These are phyloP conservation scores for Heterohyrax brucei DNA, from an alignment of 2,797 vertebrate genomes.

Conservation along the genomic window DNA sequence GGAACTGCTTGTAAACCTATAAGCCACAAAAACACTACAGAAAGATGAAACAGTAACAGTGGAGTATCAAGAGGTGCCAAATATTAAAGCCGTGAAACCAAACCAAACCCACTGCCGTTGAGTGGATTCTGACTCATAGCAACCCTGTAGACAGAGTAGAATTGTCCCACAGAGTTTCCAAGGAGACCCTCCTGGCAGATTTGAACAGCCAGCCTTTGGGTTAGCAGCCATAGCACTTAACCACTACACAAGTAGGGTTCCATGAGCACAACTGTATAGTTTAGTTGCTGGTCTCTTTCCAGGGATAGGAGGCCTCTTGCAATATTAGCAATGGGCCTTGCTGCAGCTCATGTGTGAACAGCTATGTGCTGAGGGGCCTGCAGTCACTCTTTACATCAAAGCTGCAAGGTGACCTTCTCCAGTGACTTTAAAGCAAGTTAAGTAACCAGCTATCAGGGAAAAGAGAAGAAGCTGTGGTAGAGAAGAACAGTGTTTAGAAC, in stretches of 20 bases:
- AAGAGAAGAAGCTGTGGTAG: constrained; percentile 59
- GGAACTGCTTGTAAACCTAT: background rate
- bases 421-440: constrained; percentile 93
- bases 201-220: too few relatives aligned
- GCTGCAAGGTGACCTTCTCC: constrained; percentile 92
- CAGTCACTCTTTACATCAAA: constrained; percentile 93
- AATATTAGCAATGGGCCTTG: constrained; percentile 77
- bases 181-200: too few relatives aligned
- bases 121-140: too few relatives aligned
- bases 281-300: constrained; percentile 74
- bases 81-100: constrained; percentile 28
- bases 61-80: constrained; percentile 38
- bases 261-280: constrained; percentile 10
- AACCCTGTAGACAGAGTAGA: too few relatives aligned
- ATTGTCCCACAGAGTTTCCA: too few relatives aligned
- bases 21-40: background rate
- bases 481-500: constrained; percentile 61
- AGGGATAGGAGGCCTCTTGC: constrained; percentile 84
- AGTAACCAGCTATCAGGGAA: constrained; percentile 89
- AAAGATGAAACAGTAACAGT: constrained; percentile 23
- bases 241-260: too few relatives aligned
- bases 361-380: constrained; percentile 90
- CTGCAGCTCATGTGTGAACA: constrained; percentile 89
- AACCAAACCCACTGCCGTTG: too few relatives aligned
- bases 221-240: too few relatives aligned